Conservation (phyloP, 2,113 vertebrate genomes). For the Lycaon pictus region DNA sequence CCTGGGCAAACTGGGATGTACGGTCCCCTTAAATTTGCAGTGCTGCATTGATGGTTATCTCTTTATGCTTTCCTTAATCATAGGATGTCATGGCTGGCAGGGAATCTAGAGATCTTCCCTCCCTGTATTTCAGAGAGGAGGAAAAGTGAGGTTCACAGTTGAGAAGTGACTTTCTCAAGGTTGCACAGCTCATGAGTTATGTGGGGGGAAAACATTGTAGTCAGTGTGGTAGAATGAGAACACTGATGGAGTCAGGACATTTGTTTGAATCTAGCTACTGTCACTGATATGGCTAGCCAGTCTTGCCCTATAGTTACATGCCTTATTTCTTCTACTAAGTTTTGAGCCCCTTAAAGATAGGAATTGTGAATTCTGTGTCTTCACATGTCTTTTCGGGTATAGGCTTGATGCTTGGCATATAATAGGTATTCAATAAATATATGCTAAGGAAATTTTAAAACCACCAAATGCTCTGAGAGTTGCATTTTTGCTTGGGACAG, state of each 20-base stretch:
- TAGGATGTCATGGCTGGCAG: background rate
- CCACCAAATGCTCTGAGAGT: background rate
- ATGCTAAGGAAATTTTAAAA: background rate
- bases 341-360: background rate
- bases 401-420: background rate
- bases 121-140: background rate
- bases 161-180: background rate
- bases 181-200: background rate
- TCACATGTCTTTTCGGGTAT: background rate
- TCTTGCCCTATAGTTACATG: background rate
- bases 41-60: background rate
- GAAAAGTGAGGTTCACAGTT: background rate
- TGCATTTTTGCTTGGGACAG: conserved; percentile 25
- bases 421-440: background rate
- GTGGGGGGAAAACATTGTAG: background rate
- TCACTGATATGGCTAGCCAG: background rate
- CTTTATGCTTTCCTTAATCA: background rate
- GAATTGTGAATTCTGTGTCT: background rate
- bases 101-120: background rate
- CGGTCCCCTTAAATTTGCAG: background rate
- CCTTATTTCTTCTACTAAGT: background rate
- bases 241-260: background rate
- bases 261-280: background rate
- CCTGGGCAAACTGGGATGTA: background rate
- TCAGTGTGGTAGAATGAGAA: background rate